Percentiles rank a stretch among this genome's conserved stretches.
phyloP scores from a whole-genome alignment of 2,888 invertebrate species.

The Idaea aversata region DNA sequence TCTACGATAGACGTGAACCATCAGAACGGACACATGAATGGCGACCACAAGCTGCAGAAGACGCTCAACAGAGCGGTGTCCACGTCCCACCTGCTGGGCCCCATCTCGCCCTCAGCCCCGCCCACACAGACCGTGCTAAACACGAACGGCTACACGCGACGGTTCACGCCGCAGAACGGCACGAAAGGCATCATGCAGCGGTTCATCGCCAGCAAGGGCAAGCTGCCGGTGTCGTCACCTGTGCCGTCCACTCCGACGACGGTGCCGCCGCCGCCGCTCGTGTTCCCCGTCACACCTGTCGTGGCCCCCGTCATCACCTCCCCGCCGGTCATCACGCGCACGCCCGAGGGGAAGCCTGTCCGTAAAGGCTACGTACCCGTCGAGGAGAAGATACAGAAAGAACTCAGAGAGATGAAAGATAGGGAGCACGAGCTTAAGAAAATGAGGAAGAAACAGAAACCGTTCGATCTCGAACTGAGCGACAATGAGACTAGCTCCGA shows the following conservation, averaged over 20 bases:
- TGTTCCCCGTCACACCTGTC: slow-evolving; percentile 55
- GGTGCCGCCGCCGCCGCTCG: slow-evolving; percentile 49
- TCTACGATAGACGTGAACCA: slow-evolving; percentile 72
- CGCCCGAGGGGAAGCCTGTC: slow-evolving; percentile 82
- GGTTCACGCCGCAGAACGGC: slow-evolving; percentile 83
- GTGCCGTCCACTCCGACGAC: slow-evolving; percentile 47
- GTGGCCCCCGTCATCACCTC: slow-evolving; percentile 43
- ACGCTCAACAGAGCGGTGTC: slow-evolving; percentile 68
- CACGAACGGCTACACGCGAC: slow-evolving; percentile 77
- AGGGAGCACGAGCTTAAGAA: slow-evolving; percentile 89
- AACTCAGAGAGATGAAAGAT: slow-evolving; percentile 90
- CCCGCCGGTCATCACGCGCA: slow-evolving; percentile 75
- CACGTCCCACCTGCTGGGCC: slow-evolving; percentile 68
- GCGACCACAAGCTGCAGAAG: slow-evolving; percentile 54
- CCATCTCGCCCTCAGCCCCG: slow-evolving; percentile 60
- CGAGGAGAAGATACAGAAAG: slow-evolving; percentile 93
- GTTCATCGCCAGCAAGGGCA: slow-evolving; percentile 90
- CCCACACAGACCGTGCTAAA: slow-evolving; percentile 57
- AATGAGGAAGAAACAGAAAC: slow-evolving; percentile 78
- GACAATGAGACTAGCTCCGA: slow-evolving; percentile 80
- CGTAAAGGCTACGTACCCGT: slow-evolving; percentile 91
- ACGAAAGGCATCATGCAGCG: slow-evolving; percentile 92
- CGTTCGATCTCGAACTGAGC: slow-evolving; percentile 83
- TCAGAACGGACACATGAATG: slow-evolving; percentile 68
- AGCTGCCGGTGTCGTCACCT: slow-evolving; percentile 69